Base-by-base conservation (phyloP, 2,113 vertebrate species). In the Seriola rivoliana region DNA sequence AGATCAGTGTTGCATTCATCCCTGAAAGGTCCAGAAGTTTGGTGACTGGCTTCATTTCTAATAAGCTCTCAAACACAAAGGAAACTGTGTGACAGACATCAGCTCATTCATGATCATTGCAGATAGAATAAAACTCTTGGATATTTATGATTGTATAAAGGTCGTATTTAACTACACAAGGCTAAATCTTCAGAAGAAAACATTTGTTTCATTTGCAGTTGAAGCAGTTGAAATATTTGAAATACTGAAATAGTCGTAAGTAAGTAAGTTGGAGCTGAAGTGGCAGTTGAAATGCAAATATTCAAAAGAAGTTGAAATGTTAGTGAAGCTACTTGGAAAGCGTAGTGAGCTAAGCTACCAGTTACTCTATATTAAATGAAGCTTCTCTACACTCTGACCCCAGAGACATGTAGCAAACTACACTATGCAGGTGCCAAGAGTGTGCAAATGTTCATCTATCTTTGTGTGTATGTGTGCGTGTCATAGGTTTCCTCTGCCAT, bases 31-130 rank as follows among this genome's bases (percentile, higher is more conserved):
- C 83, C 40, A 4, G 44, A 75, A 60, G 71, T 38, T 59, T 4
- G 32, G 11, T 62, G 86, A 73, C 75, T 21, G 78, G 54, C 76
- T 68, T 25, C 44, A 8, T 52, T 68, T 85, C 77, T 73, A 86
- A 87, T 80, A 79, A 90, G 85, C 81, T 85, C 80, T 21, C 19
- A 38, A 52, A 72, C 82, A 69, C 48, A 71, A 72, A 81, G 12
- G 75, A 66, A 40, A 54, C 59, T 25, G 23, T 23, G 21, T 54
- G 81, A 85, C 80, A 74, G 72, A 76, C 77, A 42, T 38, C 63
- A 19, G 38, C 54, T n/a, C 44, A 8, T 40, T 25, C 36, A 4
- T 23, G 48, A 55, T 59, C 17, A 13, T 34, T 32, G 25, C 54
- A 11, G n/a, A 55, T 12, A 52, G 11, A n/a, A 14, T 23, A 8